A percentile compares a stretch with the other conserved stretches of the same genome.
Conservation (phyloP, 64 coral and sea anemone species). For the Montipora cactus region DNA sequence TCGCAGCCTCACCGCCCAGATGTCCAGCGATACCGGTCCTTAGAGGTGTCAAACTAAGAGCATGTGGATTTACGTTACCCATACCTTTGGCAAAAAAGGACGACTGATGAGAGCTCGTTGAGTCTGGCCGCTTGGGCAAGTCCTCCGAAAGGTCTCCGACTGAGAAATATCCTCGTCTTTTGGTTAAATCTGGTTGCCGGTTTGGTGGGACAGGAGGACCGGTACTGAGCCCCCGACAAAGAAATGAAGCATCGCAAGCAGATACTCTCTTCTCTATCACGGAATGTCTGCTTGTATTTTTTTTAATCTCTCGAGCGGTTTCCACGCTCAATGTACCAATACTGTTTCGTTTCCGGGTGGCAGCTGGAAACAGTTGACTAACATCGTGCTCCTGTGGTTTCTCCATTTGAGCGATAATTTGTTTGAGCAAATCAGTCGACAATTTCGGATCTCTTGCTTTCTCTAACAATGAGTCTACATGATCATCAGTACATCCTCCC, state of each 20-base stretch:
- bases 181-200: neutral
- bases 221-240: neutral
- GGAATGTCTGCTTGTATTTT: constrained; percentile 2
- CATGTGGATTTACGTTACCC: constrained; percentile 8
- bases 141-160: constrained; percentile 55
- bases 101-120: neutral
- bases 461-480: neutral
- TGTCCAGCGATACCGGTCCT: constrained; percentile 1
- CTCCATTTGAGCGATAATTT: constrained; percentile 54
- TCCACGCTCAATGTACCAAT: neutral
- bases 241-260: neutral
- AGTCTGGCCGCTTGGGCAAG: constrained; percentile 7
- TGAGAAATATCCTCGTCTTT: constrained; percentile 22
- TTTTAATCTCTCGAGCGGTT: neutral
- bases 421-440: neutral
- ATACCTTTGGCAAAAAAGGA: constrained; percentile 65
- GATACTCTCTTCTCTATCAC: constrained; percentile 27
- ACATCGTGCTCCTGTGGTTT: constrained; percentile 20
- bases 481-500: neutral
- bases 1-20: constrained; percentile 26
- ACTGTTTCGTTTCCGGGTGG: constrained; percentile 28
- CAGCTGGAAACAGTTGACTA: constrained; percentile 21
- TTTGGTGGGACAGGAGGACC: constrained; percentile 41
- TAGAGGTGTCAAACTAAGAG: neutral
- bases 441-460: constrained; percentile 28